Evolutionary conservation across 1,140 invertebrate species (phyloP).

Genomic region (Lepidostoma basale): DNA sequence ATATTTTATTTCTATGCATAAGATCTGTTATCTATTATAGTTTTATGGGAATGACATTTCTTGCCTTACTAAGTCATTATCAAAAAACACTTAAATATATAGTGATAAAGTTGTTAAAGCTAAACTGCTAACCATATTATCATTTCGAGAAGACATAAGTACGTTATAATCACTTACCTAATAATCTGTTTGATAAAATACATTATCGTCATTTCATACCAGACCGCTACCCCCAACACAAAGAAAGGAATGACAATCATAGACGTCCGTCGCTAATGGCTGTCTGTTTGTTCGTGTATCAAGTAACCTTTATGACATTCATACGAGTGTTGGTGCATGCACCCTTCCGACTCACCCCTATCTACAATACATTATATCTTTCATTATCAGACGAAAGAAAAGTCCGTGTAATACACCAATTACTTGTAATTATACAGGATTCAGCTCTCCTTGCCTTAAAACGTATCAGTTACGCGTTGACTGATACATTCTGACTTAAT

Average conservation of each 20-base stretch:
- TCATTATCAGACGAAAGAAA: constrained; percentile 13
- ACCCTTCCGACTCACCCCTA: neutral
- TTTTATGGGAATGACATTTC: too few relatives aligned
- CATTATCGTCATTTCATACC: too few relatives aligned
- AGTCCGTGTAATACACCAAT: constrained; percentile 28
- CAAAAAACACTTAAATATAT: too few relatives aligned
- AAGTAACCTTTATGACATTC: constrained; percentile 41
- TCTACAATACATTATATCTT: constrained; percentile 16
- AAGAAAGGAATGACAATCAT: constrained; percentile 42
- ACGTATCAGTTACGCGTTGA: constrained; percentile 36
- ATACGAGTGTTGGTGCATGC: constrained; percentile 11
- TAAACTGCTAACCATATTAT: too few relatives aligned
- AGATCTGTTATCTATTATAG: too few relatives aligned
- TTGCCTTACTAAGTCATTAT: too few relatives aligned
- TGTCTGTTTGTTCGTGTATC: constrained; percentile 44
- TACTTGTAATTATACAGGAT: constrained; percentile 37
- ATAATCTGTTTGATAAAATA: too few relatives aligned
- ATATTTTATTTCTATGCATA: too few relatives aligned
- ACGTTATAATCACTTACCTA: too few relatives aligned
- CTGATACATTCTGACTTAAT: constrained; percentile 10
- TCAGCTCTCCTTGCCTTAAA: constrained; percentile 25
- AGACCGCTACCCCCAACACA: too few relatives aligned
- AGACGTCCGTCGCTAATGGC: constrained; percentile 41
- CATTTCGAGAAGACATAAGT: too few relatives aligned
- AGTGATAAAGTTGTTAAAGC: too few relatives aligned